Base-by-base conservation (phyloP, 2,888 invertebrate genomes). In the Autographa pulchrina region DNA sequence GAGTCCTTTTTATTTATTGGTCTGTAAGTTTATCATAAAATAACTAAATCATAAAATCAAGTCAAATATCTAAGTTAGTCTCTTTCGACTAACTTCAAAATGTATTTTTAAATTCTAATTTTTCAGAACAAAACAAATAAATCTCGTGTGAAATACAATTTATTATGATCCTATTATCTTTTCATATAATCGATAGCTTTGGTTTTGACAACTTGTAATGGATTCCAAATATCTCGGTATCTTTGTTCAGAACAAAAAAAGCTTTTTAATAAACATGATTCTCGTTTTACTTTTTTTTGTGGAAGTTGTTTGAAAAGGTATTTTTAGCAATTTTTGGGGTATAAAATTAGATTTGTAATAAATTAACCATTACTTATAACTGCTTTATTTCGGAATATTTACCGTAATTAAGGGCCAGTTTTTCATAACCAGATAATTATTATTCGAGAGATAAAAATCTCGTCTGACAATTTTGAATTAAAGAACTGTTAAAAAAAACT, bases 171-270 rank as follows among this genome's bases (percentile, higher is more conserved):
- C 9, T 54, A 31, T 68, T 75, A 59, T 66, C 54, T 59, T 62
- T 52, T 59, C 32, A 48, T 56, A 69, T 59, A 52, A 71, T 68
- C 80, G 38, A 76, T 78, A 66, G 5, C 14, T 18, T 61, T 18
- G 70, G 6, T 18, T 31, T 14, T 81, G 82, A 71, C 68, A 69
- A 67, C 56, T 58, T 38, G 32, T 78, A 71, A 78, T 81, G 78
- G 79, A 69, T 78, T 74, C 61, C 11, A 56, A 70, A 73, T 56
- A 76, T 20, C 25, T 35, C 43, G 68, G 18, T 41, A 32, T 70
- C 68, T 69, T 60, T 32, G 32, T 52, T 18, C n/a, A 56, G 60
- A 67, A 68, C 18, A 43, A 68, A 81, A 25, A 74, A 77, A 78
- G 73, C 63, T 78, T 74, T 78, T 69, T 66, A 62, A 67, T 62